Percentiles rank a stretch among this genome's conserved stretches.
Evolutionary conservation across 1,140 invertebrate species (phyloP).

Genomic region (Anoplophora glabripennis): DNA sequence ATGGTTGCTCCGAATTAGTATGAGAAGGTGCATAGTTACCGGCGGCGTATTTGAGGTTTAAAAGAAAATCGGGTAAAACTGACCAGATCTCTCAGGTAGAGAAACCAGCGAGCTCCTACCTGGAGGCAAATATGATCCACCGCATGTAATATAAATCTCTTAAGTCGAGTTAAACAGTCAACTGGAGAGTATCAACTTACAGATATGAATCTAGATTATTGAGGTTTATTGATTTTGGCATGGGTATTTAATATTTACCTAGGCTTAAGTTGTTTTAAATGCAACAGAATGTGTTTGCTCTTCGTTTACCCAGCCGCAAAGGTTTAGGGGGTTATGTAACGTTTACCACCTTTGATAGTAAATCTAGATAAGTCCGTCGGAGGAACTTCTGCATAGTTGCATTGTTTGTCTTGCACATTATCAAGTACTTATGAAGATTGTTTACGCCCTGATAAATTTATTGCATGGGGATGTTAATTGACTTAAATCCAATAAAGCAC

Average conservation of each 20-base stretch:
- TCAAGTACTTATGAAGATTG: background rate
- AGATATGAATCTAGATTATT: conserved; percentile 28
- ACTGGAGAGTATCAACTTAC: conserved; percentile 23
- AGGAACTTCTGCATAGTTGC: too few relatives aligned
- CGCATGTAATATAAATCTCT: conserved; percentile 19
- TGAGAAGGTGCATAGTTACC: too few relatives aligned
- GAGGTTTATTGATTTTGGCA: conserved; percentile 31
- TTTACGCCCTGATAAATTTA: background rate
- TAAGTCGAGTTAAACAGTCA: conserved; percentile 22
- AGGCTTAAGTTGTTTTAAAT: conserved; percentile 29
- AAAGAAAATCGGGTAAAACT: too few relatives aligned
- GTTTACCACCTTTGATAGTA: too few relatives aligned
- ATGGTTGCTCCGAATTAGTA: too few relatives aligned
- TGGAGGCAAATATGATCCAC: too few relatives aligned
- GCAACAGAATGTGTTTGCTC: conserved; percentile 27
- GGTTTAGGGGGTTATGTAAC: too few relatives aligned
- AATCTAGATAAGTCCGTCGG: too few relatives aligned
- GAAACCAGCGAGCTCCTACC: too few relatives aligned
- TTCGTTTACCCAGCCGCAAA: background rate
- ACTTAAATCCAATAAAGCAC: background rate
- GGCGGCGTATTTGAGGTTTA: too few relatives aligned
- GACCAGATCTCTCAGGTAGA: too few relatives aligned
- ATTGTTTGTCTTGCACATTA: too few relatives aligned
- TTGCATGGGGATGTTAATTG: background rate
- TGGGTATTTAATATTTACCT: conserved; percentile 28